A percentile compares a stretch with the other conserved stretches of the same genome.
phyloP scores from a whole-genome alignment of 2,797 vertebrate genomes.

The Pristis pectinata region DNA sequence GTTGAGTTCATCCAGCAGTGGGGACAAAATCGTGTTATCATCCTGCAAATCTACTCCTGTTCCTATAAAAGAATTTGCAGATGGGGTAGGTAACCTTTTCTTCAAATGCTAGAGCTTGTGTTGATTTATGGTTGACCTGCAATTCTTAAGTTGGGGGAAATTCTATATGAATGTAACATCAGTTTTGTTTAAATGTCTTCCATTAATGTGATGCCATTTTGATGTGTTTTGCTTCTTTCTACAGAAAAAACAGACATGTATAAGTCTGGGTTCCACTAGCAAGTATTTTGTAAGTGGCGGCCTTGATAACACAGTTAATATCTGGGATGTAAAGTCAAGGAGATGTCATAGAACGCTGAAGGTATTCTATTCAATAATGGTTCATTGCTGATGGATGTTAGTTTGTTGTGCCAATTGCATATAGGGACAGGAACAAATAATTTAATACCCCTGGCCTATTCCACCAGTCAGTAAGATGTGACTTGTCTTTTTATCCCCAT shows the following conservation, averaged over 20 bases:
- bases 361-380: slow-evolving; percentile 55
- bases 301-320: slow-evolving; percentile 78
- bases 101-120: slow-evolving; percentile 44
- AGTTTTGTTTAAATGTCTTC: background rate
- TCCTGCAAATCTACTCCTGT: slow-evolving; percentile 79
- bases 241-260: slow-evolving; percentile 85
- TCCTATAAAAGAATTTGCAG: slow-evolving; percentile 78
- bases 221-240: slow-evolving; percentile 8
- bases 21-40: slow-evolving; percentile 89
- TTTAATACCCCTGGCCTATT: too few relatives aligned
- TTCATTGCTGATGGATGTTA: background rate
- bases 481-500: too few relatives aligned
- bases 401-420: background rate
- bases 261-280: slow-evolving; percentile 77
- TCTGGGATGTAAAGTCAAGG: slow-evolving; percentile 94
- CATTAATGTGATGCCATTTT: background rate
- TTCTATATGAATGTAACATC: background rate
- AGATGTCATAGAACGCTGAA: slow-evolving; percentile 77
- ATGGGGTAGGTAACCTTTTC: slow-evolving; percentile 72
- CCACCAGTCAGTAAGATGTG: too few relatives aligned
- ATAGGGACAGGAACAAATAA: too few relatives aligned
- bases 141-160: background rate
- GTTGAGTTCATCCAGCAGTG: slow-evolving; percentile 79
- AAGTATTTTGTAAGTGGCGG: slow-evolving; percentile 84
- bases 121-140: background rate